Evolutionary conservation across 1,140 invertebrate genomes (phyloP).

Genomic region (Pseudomyrmex dendroicus): DNA sequence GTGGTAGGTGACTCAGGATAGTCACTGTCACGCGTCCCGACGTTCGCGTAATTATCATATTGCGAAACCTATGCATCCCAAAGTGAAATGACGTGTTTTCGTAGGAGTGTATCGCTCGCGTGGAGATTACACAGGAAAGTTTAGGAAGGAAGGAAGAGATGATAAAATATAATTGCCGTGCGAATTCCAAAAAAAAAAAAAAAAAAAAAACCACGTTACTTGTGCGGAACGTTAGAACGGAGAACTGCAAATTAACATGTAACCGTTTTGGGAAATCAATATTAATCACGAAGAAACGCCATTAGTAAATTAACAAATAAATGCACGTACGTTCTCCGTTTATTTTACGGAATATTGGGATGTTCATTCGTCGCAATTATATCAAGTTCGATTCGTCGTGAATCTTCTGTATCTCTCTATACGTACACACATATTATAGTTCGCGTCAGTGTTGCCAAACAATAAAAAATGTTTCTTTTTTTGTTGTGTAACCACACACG

Average conservation of each 20-base stretch:
- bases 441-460: too few species aligned
- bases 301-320: constrained; percentile 45
- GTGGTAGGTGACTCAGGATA: constrained; percentile 63
- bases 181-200: too few species aligned
- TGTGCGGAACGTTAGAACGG: too few species aligned
- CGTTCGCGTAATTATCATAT: constrained; percentile 68
- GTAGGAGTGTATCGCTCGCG: constrained; percentile 31
- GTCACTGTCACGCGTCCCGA: constrained; percentile 65
- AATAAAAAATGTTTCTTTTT: too few species aligned
- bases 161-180: background rate
- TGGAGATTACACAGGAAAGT: constrained; percentile 9
- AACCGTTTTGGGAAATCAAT: constrained; percentile 4
- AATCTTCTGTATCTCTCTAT: too few species aligned
- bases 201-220: too few species aligned
- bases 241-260: too few species aligned
- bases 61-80: constrained; percentile 62
- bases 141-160: background rate
- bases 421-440: too few species aligned
- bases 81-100: constrained; percentile 66
- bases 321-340: background rate
- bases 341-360: background rate
- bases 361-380: too few species aligned
- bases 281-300: constrained; percentile 26
- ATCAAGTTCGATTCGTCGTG: too few species aligned
- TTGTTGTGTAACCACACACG: background rate